A percentile compares a stretch with the other conserved stretches of the same genome.
Conservation (phyloP, 2,888 invertebrate genomes). For the Drosophila histrio region DNA sequence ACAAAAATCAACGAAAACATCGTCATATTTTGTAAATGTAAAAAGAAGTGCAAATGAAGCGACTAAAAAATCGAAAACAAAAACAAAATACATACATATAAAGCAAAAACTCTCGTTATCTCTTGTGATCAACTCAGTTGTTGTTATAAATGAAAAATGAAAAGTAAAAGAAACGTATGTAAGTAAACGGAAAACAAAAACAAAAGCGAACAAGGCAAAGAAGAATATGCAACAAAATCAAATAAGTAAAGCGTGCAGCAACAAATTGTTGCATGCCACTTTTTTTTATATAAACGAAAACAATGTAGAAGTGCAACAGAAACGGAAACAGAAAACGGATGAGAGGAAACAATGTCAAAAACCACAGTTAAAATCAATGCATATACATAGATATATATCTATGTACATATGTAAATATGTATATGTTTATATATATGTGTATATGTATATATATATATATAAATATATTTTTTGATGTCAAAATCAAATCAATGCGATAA, state of each 20-base stretch:
- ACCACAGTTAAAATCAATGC: slow-evolving; percentile 24
- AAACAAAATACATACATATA: slow-evolving; percentile 20
- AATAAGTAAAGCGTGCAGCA: slow-evolving; percentile 7
- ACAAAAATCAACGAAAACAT: slow-evolving; percentile 52
- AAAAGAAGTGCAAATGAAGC: slow-evolving; percentile 34
- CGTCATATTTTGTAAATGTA: slow-evolving; percentile 53
- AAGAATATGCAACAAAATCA: slow-evolving; percentile 15
- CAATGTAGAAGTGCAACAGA: slow-evolving; percentile 8
- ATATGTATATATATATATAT: slow-evolving; percentile 12
- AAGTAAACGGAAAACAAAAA: slow-evolving; percentile 2
- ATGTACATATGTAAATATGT: slow-evolving; percentile 39
- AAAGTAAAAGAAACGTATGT: slow-evolving; percentile 8
- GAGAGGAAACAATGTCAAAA: slow-evolving; percentile 37
- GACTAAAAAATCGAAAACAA: slow-evolving; percentile 30
- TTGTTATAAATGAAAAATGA: slow-evolving; percentile 67
- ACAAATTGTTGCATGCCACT: slow-evolving; percentile 18
- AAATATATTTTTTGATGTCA: slow-evolving; percentile 62
- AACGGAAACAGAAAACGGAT: slow-evolving; percentile 5
- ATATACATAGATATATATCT: slow-evolving; percentile 27
- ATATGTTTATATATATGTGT: slow-evolving; percentile 1
- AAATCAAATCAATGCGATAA: slow-evolving; percentile 43
- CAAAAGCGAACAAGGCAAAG: slow-evolving; percentile 3
- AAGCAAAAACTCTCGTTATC: slow-evolving; percentile 72
- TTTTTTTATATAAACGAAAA: slow-evolving; percentile 30
- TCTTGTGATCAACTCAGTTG: slow-evolving; percentile 79